Conservation (phyloP, 2,113 vertebrate species). For the Tamias sibiricus region DNA sequence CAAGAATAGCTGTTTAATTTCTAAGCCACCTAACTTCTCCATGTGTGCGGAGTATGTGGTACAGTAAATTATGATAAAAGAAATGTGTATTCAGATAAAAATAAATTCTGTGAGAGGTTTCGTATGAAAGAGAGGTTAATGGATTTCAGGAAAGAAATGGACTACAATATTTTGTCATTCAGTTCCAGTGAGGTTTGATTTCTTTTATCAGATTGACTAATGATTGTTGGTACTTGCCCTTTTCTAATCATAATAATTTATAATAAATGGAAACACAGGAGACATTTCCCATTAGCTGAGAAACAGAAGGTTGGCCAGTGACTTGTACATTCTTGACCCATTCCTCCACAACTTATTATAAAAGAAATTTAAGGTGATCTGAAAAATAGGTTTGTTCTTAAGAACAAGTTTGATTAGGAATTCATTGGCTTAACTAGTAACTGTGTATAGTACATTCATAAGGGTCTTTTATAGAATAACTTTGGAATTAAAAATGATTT, state of each 20-base stretch:
- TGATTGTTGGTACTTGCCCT: slow-evolving; percentile 79
- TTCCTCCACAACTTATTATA: slow-evolving; percentile 55
- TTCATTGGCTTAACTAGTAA: slow-evolving; percentile 31
- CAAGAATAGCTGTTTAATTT: slow-evolving; percentile 74
- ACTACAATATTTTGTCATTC: slow-evolving; percentile 77
- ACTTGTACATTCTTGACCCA: slow-evolving; percentile 47
- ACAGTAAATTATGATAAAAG: slow-evolving; percentile 76
- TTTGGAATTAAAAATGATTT: not conserved
- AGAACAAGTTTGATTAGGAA: slow-evolving; percentile 27
- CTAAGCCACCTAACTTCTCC: slow-evolving; percentile 43
- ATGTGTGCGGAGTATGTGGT: slow-evolving; percentile 57
- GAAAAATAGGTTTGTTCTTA: not conserved
- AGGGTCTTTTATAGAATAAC: slow-evolving; percentile 4
- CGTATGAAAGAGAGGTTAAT: slow-evolving; percentile 81
- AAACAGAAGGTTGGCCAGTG: slow-evolving; percentile 69
- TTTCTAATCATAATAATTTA: slow-evolving; percentile 79
- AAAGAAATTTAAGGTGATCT: slow-evolving; percentile 59
- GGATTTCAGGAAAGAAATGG: slow-evolving; percentile 79
- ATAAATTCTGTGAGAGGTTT: slow-evolving; percentile 70
- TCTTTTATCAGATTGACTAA: slow-evolving; percentile 82
- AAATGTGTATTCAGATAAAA: slow-evolving; percentile 62
- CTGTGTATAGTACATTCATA: not conserved
- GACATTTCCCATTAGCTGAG: slow-evolving; percentile 59
- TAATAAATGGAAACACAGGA: slow-evolving; percentile 74
- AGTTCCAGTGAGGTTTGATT: slow-evolving; percentile 69